Base-by-base conservation (phyloP, 2,888 invertebrate species). In the Dendrolimus pini region DNA sequence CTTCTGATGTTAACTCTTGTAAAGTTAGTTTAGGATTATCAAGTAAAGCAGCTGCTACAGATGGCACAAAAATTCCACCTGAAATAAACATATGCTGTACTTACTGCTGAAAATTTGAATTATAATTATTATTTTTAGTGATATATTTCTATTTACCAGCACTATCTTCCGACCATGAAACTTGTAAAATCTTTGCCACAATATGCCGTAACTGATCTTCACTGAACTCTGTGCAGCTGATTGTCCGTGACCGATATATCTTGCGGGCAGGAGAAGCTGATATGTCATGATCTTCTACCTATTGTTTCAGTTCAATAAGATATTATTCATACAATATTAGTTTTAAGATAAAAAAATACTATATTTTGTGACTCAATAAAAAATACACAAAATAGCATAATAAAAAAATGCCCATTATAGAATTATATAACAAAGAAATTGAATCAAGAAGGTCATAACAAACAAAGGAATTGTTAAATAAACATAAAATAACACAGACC, bases 161-260 rank as follows among this genome's bases (percentile, higher is more conserved):
- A 70, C 92, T 91, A 56, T 89, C 89, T 68, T 93, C 93, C 62
- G 92, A 92, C 94, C 95, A 96, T 2, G 95, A 93, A 52, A 94
- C 94, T 75, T 94, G 93, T 14, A 96, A 83, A 59, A 96, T 93
- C 71, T 94, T 92, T 1, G 94, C 94, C 55, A 95, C 90, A 63
- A 94, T 92, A 58, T 90, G 82, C 62, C 93, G 85, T 41, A 95
- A 86, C 73, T 94, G 94, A 57, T 94, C 94, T 61, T 93, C 92
- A 7, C 93, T 93, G 58, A 94, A 81, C 75, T 94, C 95, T 12
- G 91, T 91, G 62, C 91, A 89, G 70, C 91, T 91, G 53, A 89
- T 80, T 41, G 91, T 90, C 55, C 90, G 77, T 18, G 86, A 84
- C 56, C 91, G 70, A 60, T 86, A 82, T 65, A 85, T 83, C 70